These are phyloP conservation scores for Strigops habroptila DNA, from an alignment of 2,113 vertebrate species.

Conservation along the genomic window DNA sequence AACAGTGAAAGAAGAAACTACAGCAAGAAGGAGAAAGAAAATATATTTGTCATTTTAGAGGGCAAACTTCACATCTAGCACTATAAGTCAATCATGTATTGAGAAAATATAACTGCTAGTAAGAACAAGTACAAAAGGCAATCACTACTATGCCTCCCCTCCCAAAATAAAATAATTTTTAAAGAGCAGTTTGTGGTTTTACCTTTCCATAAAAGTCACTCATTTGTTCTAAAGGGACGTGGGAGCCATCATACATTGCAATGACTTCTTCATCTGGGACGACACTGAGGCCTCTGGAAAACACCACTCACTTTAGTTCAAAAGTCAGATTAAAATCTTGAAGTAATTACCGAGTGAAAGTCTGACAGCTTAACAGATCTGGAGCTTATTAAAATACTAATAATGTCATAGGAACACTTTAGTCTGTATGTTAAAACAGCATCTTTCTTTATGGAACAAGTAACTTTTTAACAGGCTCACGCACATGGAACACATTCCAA, in stretches of 20 bases:
- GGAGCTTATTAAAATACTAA: not conserved
- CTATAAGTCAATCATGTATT: accelerated
- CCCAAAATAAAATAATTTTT: not conserved
- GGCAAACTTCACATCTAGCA: not conserved
- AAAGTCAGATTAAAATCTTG: not conserved
- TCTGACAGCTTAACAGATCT: not conserved
- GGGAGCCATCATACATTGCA: constrained; percentile 95
- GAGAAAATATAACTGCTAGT: not conserved
- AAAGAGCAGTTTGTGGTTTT: not conserved
- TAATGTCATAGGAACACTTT: not conserved
- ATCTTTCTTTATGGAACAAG: not conserved
- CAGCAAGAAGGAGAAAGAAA: accelerated
- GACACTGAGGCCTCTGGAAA: constrained; percentile 87
- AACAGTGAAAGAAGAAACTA: not conserved
- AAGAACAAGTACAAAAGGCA: not conserved
- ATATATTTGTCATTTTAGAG: not conserved
- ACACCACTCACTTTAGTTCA: not conserved
- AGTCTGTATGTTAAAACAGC: not conserved
- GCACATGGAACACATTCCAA: not conserved
- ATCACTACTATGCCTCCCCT: not conserved
- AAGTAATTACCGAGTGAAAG: not conserved
- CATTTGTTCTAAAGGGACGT: constrained; percentile 95
- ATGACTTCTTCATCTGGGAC: constrained; percentile 94
- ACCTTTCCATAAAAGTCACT: constrained; percentile 99
- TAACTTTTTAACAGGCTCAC: not conserved